A percentile compares a stretch with the other conserved stretches of the same genome.
Conservation (phyloP, 2,888 invertebrate genomes). For the Cynaeus angustus region DNA sequence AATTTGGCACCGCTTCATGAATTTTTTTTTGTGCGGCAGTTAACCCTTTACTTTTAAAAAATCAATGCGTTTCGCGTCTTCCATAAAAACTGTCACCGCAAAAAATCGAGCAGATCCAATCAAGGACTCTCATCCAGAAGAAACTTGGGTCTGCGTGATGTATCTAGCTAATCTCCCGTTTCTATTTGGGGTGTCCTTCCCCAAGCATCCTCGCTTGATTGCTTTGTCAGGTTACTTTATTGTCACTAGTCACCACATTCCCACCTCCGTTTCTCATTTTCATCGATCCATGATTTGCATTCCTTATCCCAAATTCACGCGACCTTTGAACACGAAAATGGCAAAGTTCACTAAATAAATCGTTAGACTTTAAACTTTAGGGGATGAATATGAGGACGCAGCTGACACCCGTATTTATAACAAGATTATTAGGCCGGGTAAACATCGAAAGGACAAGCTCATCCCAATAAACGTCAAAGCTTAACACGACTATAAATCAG, state of each 20-base stretch:
- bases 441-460: constrained; percentile 58
- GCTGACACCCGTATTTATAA: constrained; percentile 60
- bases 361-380: constrained; percentile 39
- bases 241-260: constrained; percentile 66
- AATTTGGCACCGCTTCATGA: too few species aligned
- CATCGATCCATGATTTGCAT: constrained; percentile 34
- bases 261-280: constrained; percentile 57
- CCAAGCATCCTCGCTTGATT: constrained; percentile 67
- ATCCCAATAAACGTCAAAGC: constrained; percentile 63
- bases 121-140: constrained; percentile 17
- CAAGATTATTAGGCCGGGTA: constrained; percentile 59
- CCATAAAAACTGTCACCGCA: constrained; percentile 8
- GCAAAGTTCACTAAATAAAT: constrained; percentile 46
- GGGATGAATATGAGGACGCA: constrained; percentile 48
- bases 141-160: constrained; percentile 61
- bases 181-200: constrained; percentile 56
- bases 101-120: constrained; percentile 37
- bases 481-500: constrained; percentile 51
- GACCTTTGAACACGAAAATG: constrained; percentile 41
- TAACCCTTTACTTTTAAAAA: too few species aligned
- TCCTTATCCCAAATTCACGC: not conserved
- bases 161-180: constrained; percentile 69
- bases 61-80: constrained; percentile 2
- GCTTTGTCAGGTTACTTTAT: constrained; percentile 71
- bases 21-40: too few species aligned